Base-by-base conservation (phyloP, 2,113 vertebrate genomes). In the Psephotus haematonotus region DNA sequence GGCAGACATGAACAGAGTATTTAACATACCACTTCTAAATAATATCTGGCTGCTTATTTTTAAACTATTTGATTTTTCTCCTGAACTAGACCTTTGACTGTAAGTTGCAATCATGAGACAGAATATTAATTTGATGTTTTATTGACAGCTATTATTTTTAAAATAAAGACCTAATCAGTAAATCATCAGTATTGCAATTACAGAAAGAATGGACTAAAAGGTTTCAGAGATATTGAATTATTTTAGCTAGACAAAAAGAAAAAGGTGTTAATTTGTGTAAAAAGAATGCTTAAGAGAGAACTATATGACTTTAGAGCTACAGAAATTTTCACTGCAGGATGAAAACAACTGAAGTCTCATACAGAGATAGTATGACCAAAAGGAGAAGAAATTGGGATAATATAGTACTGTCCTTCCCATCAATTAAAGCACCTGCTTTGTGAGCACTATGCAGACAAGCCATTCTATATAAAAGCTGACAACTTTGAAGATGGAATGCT, bases 121-220 rank as follows among this genome's bases (percentile, higher is more conserved):
- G 76, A 53, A 65, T 89, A 93, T 94, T 94, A 89, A 25, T 64
- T 92, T 74, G 41, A 70, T 67, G n/a, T 68, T 62, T 93, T 91
- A 94, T 59, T 96, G 57, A 71, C 28, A 65, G 37, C 33, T 86
- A 14, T 44, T 28, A 12, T 57, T 91, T 90, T 64, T 60, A 33
- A 86, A 82, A 55, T 59, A 74, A 85, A 68, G 75, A 90, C 52
- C 15, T 49, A 55, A 67, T 41, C 31, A 74, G 69, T 39, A 64
- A 37, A 82, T 71, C 43, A 80, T 63, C 33, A 74, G 24, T 49
- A 95, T 9, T 44, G 17, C 31, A 94, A 83, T 79, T 37, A 63
- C 35, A 93, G 86, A 86, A 92, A 41, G 43, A 43, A 82, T 4
- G 9, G 18, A 59, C n/a, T 81, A n/a, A 91, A 82, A 92, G 6